Base-by-base conservation (phyloP, 2,888 invertebrate genomes). In the Apodemia duryi region DNA sequence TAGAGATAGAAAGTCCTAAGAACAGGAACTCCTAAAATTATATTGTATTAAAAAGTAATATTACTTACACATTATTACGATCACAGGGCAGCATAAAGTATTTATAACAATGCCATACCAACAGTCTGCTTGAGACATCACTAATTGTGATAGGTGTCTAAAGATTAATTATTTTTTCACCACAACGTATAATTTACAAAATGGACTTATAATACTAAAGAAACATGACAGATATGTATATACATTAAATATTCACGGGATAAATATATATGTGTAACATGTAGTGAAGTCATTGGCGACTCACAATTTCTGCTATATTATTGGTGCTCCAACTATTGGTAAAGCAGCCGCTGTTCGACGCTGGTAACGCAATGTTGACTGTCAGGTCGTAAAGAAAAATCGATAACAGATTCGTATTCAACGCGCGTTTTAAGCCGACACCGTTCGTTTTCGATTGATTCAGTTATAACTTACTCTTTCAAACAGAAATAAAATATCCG, bases 401-500 rank as follows among this genome's bases (percentile, higher is more conserved):
- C 57, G 57, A 57, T 57, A 1, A 10, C 2, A 57, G 13, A 13
- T 57, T 29, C 32, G 57, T 57, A 57, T 57, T 57, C 57, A 57
- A 6, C 10, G 28, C 57, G 32, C 57, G 57, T 11, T 2, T 9
- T 11, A 9, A 29, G 54, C 11, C 10, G 10, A 57, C 57, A 32
- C 57, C 5, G 32, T 57, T 13, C 32, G 57, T 57, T 57, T 57
- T 29, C 57, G 57, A 57, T 32, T 29, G 29, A 57, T 57, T 32
- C 32, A 29, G 57, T 57, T 57, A 57, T 32, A 29, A 32, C 32
- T 29, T 57, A 57, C 54, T 54, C 54, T 10, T 54, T 10, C 29
- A 13, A 29, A 57, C n/a, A 43, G 43, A 43, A 57, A 57, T 32
- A 57, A 13, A 32, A 57, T 32, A 32, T 57, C 28, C 29, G 13